Evolutionary conservation across 2,113 vertebrate genomes (phyloP).

Genomic region (Alces alces): DNA sequence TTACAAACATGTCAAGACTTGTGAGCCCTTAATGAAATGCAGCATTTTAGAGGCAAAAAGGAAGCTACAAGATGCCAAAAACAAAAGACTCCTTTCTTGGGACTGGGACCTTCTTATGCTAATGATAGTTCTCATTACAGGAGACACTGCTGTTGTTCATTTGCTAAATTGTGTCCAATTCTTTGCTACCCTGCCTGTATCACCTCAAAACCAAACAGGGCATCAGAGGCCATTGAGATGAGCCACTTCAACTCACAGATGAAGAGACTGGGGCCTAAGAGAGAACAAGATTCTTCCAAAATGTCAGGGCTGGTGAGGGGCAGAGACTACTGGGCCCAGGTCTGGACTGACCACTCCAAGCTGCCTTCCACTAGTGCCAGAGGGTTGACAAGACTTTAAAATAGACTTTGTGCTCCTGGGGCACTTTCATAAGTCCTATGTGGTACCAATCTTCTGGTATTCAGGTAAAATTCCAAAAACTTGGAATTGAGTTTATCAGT

Average conservation of each 20-base stretch:
- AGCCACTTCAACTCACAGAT: neutral
- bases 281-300: neutral
- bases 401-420: neutral
- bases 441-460: neutral
- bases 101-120: neutral
- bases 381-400: neutral
- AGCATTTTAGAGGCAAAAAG: conserved; percentile 43
- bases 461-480: conserved; percentile 26
- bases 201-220: neutral
- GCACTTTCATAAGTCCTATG: neutral
- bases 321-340: neutral
- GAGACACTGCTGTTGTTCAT: neutral
- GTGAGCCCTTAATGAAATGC: conserved; percentile 68
- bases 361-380: neutral
- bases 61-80: neutral
- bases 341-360: neutral
- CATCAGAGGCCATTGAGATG: neutral
- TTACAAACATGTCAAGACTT: conserved; percentile 71
- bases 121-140: neutral
- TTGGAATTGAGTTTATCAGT: neutral
- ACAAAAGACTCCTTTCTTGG: neutral
- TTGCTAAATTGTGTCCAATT: neutral
- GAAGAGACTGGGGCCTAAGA: neutral
- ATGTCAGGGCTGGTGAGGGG: neutral
- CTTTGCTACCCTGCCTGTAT: neutral